Base-by-base conservation (phyloP, 2,888 invertebrate genomes). In the Teinopalpus imperialis region DNA sequence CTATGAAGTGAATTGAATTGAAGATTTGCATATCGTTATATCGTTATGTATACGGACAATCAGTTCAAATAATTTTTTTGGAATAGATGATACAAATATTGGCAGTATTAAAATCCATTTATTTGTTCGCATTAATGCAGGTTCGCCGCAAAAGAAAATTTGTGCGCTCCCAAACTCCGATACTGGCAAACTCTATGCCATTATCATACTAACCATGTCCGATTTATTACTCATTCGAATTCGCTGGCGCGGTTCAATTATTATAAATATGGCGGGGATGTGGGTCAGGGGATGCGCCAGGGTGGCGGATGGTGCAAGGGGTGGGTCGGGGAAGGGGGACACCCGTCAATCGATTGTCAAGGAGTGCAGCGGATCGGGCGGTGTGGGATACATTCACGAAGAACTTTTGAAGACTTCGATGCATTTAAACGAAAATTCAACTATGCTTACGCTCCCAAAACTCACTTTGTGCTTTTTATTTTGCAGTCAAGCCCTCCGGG, bases 281-380 rank as follows among this genome's bases (percentile, higher is more conserved):
- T 87, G 83, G 87, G 87, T 86, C 86, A 81, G 74, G 65, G 59
- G 63, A 58, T 65, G 67, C 68, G 68, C 60, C 63, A 47, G 60
- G 64, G 60, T 56, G n/a, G 20, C 56, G 57, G 50, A 43, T 48
- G 61, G 57, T 56, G 45, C 57, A 49, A 30, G 42, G 43, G 43
- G 43, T 49, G 48, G 51, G 53, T 43, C 45, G 34, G 46, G 43
- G 39, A 30, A 43, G 59, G 67, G 66, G 69, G 81, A 74, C 82
- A 80, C 85, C 85, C 88, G 88, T 89, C 90, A 90, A 90, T 90
- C 90, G 90, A 90, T 90, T 89, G 86, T 86, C 86, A 86, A 85
- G 81, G 77, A 79, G 81, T 76, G 81, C 78, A 77, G 63, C 62
- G 66, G 77, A 80, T 76, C 68, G 67, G 63, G 63, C 68, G 66